Percentiles rank a stretch among this genome's conserved stretches.
Evolutionary conservation across 2,113 vertebrate species (phyloP).

Genomic region (Charadrius vociferus): DNA sequence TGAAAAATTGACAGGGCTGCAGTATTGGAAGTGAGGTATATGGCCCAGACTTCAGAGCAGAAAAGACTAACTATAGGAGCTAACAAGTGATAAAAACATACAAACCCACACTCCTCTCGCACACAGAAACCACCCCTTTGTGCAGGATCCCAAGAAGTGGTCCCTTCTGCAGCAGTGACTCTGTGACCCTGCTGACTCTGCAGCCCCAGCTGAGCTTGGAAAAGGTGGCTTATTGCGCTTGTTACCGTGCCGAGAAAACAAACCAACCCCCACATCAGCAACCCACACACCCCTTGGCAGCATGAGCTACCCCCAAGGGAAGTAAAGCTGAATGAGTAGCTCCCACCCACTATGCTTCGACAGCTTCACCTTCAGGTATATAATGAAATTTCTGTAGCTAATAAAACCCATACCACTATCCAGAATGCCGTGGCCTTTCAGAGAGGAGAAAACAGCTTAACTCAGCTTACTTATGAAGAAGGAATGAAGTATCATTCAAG

Average conservation of each 20-base stretch:
- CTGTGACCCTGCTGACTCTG: background rate
- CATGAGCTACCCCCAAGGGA: background rate
- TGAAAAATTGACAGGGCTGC: background rate
- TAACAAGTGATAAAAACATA: background rate
- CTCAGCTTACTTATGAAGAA: background rate
- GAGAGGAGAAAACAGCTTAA: background rate
- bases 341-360: background rate
- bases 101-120: rapidly evolving
- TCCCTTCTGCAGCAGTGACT: background rate
- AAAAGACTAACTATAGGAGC: background rate
- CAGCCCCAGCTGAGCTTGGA: background rate
- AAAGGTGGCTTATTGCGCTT: background rate
- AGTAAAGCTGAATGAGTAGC: background rate
- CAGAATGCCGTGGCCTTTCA: background rate
- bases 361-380: background rate
- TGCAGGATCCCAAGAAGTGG: background rate
- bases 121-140: background rate
- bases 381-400: background rate
- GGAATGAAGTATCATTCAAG: background rate
- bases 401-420: background rate
- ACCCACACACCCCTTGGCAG: background rate
- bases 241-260: background rate
- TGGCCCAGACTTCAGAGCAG: background rate
- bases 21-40: background rate
- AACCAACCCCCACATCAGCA: background rate